Conservation (phyloP, 2,888 invertebrate genomes). For the Rhorus exstirpatorius region DNA sequence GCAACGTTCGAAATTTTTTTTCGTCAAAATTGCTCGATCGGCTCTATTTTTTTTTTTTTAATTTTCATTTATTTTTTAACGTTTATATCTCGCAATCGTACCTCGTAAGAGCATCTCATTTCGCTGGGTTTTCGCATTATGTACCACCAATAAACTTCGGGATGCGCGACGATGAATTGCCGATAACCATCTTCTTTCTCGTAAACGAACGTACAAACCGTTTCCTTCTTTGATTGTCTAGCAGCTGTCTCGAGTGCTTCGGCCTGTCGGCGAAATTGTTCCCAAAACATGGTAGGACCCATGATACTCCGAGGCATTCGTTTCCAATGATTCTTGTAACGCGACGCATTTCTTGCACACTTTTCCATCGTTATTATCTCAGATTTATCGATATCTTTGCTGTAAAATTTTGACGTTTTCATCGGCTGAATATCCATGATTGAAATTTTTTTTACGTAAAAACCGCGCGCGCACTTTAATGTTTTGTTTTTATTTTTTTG, state of each 20-base stretch:
- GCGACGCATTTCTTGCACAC: conserved; percentile 28
- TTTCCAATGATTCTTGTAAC: conserved; percentile 44
- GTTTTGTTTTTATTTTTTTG: not conserved
- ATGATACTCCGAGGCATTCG: conserved; percentile 77
- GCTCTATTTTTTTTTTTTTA: too few species aligned
- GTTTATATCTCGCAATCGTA: conserved; percentile 54
- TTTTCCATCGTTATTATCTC: conserved; percentile 37
- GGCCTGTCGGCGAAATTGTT: conserved; percentile 84
- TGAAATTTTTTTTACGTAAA: not conserved
- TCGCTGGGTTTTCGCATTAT: conserved; percentile 76
- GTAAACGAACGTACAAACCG: conserved; percentile 85
- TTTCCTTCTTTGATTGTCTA: conserved; percentile 66
- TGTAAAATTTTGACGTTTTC: conserved; percentile 54
- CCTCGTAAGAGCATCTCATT: conserved; percentile 86
- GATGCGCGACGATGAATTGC: conserved; percentile 86
- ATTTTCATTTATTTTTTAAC: too few species aligned
- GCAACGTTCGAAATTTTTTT: too few species aligned
- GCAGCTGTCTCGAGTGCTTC: conserved; percentile 82
- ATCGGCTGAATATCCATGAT: conserved; percentile 21
- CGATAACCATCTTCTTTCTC: conserved; percentile 83
- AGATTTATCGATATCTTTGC: conserved; percentile 7
- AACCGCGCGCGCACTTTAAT: not conserved
- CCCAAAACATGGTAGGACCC: conserved; percentile 83
- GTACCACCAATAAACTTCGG: conserved; percentile 85
- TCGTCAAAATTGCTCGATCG: too few species aligned